A percentile compares a stretch with the other conserved stretches of the same genome.
Conservation (phyloP, 1,140 invertebrate genomes). For the Bombus polaris region DNA sequence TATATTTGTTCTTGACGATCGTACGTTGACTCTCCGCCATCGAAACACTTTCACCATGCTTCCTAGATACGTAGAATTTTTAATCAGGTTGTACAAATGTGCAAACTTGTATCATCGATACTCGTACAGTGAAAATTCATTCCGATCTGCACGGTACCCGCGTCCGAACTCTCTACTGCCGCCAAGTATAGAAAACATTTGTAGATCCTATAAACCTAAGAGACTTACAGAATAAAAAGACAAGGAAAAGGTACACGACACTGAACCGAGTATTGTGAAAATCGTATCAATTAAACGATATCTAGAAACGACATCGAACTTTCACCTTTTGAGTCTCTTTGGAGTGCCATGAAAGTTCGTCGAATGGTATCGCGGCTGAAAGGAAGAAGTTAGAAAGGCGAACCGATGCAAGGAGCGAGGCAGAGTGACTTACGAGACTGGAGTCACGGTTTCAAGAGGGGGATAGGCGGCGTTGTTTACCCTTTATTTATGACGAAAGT, state of each 20-base stretch:
- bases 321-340: constrained; percentile 5
- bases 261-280: background rate
- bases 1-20: no score
- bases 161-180: no score
- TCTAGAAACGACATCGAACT: constrained; percentile 32
- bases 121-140: no score
- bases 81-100: no score
- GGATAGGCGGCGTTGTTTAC: constrained; percentile 75
- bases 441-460: constrained; percentile 41
- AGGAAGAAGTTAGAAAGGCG: constrained; percentile 54
- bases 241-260: background rate
- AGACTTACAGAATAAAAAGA: no score
- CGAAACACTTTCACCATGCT: no score
- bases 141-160: no score
- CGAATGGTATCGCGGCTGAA: constrained; percentile 36
- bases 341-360: constrained; percentile 8
- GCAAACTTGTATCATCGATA: no score
- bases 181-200: no score
- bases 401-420: constrained; percentile 47
- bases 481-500: constrained; percentile 82
- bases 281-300: constrained; percentile 38
- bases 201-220: no score
- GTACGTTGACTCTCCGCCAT: no score
- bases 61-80: no score
- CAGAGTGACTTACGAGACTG: constrained; percentile 63